A percentile compares a stretch with the other conserved stretches of the same genome.
Evolutionary conservation across 1,140 invertebrate genomes (phyloP).

Genomic region (Atopsyche davidsoni): DNA sequence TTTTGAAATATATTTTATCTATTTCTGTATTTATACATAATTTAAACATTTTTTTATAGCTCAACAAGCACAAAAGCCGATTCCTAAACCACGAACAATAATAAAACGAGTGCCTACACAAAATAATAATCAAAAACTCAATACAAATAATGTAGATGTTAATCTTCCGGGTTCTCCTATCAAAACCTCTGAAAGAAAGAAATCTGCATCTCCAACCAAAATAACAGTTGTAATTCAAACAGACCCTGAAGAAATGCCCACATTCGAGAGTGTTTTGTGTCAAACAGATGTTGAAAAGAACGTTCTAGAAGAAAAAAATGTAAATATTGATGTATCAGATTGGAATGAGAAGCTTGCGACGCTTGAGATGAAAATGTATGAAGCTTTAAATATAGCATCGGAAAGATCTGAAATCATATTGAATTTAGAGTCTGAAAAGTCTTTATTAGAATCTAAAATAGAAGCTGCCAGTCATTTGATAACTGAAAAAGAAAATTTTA

Average conservation of each 20-base stretch:
- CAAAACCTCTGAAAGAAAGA: constrained; percentile 18
- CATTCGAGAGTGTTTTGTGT: constrained; percentile 11
- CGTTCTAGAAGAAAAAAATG: background rate
- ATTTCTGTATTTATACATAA: background rate
- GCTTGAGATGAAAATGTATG: constrained; percentile 29
- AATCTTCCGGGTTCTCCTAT: constrained; percentile 27
- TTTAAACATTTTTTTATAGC: constrained; percentile 4
- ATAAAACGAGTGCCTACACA: constrained; percentile 12
- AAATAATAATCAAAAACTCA: constrained; percentile 8
- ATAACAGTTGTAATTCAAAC: constrained; percentile 23
- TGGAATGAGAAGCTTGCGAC: constrained; percentile 1
- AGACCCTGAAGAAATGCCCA: constrained; percentile 4
- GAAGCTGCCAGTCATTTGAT: constrained; percentile 32
- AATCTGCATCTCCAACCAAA: constrained; percentile 8
- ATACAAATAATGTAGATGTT: constrained; percentile 3
- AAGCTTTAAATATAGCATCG: constrained; percentile 29
- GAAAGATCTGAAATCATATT: constrained; percentile 32
- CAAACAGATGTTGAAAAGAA: constrained; percentile 18
- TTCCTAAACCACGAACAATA: constrained; percentile 20
- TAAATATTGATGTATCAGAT: constrained; percentile 6
- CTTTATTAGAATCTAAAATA: constrained; percentile 31
- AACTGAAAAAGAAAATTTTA: constrained; percentile 33
- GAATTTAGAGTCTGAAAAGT: constrained; percentile 33
- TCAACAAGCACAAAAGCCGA: constrained; percentile 14
- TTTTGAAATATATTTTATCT: too few species aligned